A percentile compares a stretch with the other conserved stretches of the same genome.
Evolutionary conservation across 2,113 vertebrate genomes (phyloP).

Genomic region (Hydropotes inermis): DNA sequence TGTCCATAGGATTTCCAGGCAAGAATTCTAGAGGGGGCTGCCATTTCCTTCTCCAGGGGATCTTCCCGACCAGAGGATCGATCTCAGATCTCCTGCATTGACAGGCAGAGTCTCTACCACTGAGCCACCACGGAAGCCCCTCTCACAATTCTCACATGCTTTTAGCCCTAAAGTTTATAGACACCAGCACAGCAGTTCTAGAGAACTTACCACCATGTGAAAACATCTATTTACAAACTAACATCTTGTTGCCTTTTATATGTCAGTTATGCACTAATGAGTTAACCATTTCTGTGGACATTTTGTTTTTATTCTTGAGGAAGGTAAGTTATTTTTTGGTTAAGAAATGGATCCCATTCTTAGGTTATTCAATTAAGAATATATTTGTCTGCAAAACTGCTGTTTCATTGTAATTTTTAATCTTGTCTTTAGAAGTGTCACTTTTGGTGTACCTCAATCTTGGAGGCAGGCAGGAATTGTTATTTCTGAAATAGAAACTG

Average conservation of each 20-base stretch:
- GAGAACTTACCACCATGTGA: not conserved
- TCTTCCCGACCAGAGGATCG: fast-evolving
- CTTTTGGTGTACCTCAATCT: not conserved
- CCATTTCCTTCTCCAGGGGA: not conserved
- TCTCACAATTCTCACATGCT: not conserved
- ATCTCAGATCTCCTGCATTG: not conserved
- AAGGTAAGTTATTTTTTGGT: not conserved
- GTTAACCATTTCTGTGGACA: not conserved
- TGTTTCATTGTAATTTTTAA: not conserved
- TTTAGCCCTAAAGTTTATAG: not conserved
- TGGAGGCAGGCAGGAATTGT: not conserved
- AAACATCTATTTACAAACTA: not conserved
- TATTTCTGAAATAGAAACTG: not conserved
- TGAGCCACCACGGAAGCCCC: not conserved
- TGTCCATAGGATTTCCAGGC: not conserved
- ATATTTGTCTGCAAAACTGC: not conserved
- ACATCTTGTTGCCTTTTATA: not conserved
- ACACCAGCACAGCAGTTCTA: not conserved
- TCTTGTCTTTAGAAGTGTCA: not conserved
- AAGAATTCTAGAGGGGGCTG: not conserved
- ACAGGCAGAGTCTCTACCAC: not conserved
- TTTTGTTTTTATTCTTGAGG: not conserved
- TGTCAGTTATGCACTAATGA: not conserved
- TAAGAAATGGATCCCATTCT: not conserved
- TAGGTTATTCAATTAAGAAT: not conserved